Conservation (phyloP, 1,140 invertebrate species). For the Harlomillsia oculata region DNA sequence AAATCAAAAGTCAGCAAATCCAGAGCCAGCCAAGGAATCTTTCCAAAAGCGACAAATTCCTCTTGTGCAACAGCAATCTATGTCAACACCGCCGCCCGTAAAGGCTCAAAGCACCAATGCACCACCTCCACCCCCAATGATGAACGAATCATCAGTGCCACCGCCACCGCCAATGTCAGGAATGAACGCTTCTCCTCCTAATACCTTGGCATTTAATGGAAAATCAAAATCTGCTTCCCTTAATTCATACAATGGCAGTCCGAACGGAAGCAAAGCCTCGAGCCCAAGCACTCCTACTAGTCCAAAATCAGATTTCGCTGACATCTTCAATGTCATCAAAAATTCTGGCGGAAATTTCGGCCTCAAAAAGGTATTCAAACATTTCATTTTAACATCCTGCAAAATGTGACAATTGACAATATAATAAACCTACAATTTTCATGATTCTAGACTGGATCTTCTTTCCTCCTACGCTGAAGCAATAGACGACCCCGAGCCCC, state of each 20-base stretch:
- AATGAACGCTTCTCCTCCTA: background rate
- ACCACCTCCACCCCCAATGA: constrained; percentile 14
- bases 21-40: background rate
- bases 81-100: background rate
- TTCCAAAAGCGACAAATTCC: background rate
- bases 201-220: background rate
- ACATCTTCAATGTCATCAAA: constrained; percentile 33
- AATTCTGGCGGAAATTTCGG: constrained; percentile 32
- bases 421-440: too few species aligned
- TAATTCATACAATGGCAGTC: background rate
- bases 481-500: too few species aligned
- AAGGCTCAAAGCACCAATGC: background rate
- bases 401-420: too few species aligned
- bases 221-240: constrained; percentile 4
- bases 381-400: too few species aligned
- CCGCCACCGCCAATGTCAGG: constrained; percentile 20
- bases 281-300: constrained; percentile 20
- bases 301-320: constrained; percentile 15
- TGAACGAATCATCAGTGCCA: too few species aligned
- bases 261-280: background rate
- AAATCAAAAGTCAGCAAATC: background rate
- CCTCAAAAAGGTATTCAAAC: constrained; percentile 34
- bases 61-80: background rate
- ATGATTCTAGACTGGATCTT: too few species aligned
- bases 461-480: too few species aligned